phyloP scores from a whole-genome alignment of 23 tunicate genomes.

The Corella eumyota region DNA sequence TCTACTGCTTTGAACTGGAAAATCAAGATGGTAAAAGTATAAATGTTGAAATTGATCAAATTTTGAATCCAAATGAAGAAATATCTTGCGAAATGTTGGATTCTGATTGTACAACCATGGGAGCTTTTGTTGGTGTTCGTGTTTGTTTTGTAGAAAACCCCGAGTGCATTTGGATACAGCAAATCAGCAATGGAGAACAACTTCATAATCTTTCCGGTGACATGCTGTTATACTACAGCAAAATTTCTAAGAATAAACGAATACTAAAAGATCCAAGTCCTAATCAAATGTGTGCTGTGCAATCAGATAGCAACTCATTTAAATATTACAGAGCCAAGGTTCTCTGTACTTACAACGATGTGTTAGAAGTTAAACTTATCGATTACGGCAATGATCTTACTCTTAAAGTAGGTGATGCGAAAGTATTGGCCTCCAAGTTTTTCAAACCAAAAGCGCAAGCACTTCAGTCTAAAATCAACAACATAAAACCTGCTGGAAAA shows the following conservation, averaged over 20 bases:
- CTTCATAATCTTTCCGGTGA: constrained; percentile 18
- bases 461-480: constrained; percentile 30
- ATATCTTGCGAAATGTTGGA: constrained; percentile 1
- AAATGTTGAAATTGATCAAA: too few relatives aligned
- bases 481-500: constrained; percentile 12
- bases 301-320: background rate
- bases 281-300: constrained; percentile 15
- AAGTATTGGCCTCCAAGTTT: constrained; percentile 17
- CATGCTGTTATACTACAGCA: constrained; percentile 23
- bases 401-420: constrained; percentile 15
- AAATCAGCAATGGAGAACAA: constrained; percentile 6
- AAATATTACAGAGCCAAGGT: constrained; percentile 55
- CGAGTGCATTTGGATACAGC: constrained; percentile 71
- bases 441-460: constrained; percentile 27
- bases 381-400: constrained; percentile 61
- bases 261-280: background rate
- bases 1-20: too few relatives aligned
- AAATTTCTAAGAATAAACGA: background rate
- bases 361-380: constrained; percentile 52
- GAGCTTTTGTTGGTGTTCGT: constrained; percentile 14
- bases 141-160: constrained; percentile 54
- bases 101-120: constrained; percentile 5
- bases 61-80: too few relatives aligned
- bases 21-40: too few relatives aligned
- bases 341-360: constrained; percentile 13